These are phyloP conservation scores for Nudaria mundana DNA, from an alignment of 2,888 invertebrate species.

Conservation along the genomic window DNA sequence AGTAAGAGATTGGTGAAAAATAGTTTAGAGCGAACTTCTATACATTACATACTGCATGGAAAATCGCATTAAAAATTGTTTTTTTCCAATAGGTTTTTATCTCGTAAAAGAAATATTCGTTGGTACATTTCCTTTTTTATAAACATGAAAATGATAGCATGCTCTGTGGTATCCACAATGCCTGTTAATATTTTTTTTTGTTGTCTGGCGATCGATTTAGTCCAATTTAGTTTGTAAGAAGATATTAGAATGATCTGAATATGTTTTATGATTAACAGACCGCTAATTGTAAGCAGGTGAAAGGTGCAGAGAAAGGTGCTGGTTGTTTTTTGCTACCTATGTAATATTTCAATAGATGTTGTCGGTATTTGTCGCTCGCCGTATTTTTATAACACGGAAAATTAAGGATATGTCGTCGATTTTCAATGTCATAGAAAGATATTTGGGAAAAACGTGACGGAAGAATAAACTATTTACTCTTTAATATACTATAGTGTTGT, in stretches of 20 bases:
- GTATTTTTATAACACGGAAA: slow-evolving; percentile 32
- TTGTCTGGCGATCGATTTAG: slow-evolving; percentile 49
- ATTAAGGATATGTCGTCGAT: slow-evolving; percentile 16
- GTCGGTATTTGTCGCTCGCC: slow-evolving; percentile 22
- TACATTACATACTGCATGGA: too few species aligned
- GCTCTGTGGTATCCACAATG: too few species aligned
- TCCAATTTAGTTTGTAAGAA: slow-evolving; percentile 45
- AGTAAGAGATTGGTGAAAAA: too few species aligned
- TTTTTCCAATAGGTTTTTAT: too few species aligned
- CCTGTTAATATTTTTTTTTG: too few species aligned
- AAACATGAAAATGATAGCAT: too few species aligned
- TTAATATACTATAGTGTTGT: too few species aligned
- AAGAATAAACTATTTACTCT: too few species aligned
- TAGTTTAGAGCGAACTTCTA: too few species aligned
- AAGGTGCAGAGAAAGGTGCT: slow-evolving; percentile 72
- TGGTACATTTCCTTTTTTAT: too few species aligned
- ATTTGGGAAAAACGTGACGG: not conserved
- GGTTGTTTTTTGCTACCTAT: slow-evolving; percentile 33
- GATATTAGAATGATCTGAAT: slow-evolving; percentile 48
- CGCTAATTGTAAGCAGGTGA: slow-evolving; percentile 69
- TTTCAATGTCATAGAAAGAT: slow-evolving; percentile 6
- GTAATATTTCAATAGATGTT: slow-evolving; percentile 51
- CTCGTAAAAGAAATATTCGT: too few species aligned
- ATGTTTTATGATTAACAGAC: slow-evolving; percentile 72
- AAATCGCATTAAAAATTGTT: too few species aligned